Conservation (phyloP, 2,888 invertebrate species). For the Synergus japonicus region DNA sequence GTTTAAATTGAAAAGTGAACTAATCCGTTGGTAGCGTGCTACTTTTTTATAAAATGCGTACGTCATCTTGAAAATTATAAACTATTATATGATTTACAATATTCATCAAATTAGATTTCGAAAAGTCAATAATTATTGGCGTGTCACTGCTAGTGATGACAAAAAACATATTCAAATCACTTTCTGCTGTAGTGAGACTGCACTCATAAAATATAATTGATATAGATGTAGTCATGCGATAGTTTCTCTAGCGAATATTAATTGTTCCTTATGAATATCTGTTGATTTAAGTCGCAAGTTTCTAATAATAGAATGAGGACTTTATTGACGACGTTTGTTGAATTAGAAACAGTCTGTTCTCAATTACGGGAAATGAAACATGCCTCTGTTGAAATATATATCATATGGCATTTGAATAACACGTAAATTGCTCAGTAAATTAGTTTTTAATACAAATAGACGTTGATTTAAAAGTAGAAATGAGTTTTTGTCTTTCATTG, state of each 20-base stretch:
- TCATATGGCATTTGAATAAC: background rate
- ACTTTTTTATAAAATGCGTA: background rate
- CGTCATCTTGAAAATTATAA: background rate
- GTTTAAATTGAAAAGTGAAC: too few relatives aligned
- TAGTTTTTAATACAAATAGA: background rate
- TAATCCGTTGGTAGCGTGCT: background rate
- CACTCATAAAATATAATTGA: background rate
- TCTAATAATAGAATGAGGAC: conserved; percentile 10
- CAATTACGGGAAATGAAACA: conserved; percentile 3
- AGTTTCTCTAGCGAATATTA: background rate
- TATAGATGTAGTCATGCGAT: background rate
- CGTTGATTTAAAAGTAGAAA: background rate
- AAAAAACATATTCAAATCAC: background rate
- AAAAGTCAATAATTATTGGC: background rate
- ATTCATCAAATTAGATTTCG: background rate
- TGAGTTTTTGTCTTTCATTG: background rate
- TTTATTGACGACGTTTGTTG: conserved; percentile 1
- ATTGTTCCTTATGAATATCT: background rate
- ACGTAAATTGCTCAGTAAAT: background rate
- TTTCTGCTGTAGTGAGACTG: background rate
- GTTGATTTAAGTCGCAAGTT: background rate
- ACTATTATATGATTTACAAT: background rate
- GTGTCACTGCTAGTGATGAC: background rate
- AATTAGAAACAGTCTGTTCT: background rate
- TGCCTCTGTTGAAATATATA: background rate